Conservation (phyloP, 2,888 invertebrate genomes). For the Agonum fuliginosum region DNA sequence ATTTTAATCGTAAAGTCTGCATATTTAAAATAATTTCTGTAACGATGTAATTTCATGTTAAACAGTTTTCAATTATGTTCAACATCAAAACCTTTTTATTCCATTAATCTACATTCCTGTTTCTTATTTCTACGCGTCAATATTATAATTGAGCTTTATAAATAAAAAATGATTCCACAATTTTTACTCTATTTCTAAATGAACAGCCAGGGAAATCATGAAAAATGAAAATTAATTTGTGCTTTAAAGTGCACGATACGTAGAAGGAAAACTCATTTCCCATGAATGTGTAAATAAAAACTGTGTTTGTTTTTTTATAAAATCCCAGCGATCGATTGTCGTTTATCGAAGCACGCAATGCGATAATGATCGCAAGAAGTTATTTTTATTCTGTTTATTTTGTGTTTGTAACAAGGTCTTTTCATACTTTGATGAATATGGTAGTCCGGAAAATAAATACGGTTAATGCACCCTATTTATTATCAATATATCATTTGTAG, state of each 20-base stretch:
- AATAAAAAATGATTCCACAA: background rate
- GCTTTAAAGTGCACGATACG: slow-evolving; percentile 12
- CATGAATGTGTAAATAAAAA: slow-evolving; percentile 27
- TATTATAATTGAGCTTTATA: too few species aligned
- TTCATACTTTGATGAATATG: background rate
- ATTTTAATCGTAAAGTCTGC: too few species aligned
- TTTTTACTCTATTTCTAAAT: slow-evolving; percentile 3
- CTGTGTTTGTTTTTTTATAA: slow-evolving; percentile 12
- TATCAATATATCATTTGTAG: too few species aligned
- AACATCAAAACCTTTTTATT: too few species aligned
- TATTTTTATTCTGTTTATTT: slow-evolving; percentile 20
- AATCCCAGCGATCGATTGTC: slow-evolving; percentile 12
- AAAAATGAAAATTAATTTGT: slow-evolving; percentile 29
- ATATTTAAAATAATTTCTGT: too few species aligned
- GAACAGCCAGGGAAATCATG: background rate
- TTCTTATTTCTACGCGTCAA: too few species aligned
- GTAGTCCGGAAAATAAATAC: too few species aligned
- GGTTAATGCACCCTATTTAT: too few species aligned
- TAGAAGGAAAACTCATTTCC: background rate
- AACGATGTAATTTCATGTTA: too few species aligned
- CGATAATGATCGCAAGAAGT: slow-evolving; percentile 15
- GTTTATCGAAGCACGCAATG: slow-evolving; percentile 25
- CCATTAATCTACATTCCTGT: too few species aligned
- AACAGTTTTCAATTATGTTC: too few species aligned
- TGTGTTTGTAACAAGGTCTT: background rate